Conservation (phyloP, 2,797 vertebrate species). For the Enteromius afrohamiltoni region DNA sequence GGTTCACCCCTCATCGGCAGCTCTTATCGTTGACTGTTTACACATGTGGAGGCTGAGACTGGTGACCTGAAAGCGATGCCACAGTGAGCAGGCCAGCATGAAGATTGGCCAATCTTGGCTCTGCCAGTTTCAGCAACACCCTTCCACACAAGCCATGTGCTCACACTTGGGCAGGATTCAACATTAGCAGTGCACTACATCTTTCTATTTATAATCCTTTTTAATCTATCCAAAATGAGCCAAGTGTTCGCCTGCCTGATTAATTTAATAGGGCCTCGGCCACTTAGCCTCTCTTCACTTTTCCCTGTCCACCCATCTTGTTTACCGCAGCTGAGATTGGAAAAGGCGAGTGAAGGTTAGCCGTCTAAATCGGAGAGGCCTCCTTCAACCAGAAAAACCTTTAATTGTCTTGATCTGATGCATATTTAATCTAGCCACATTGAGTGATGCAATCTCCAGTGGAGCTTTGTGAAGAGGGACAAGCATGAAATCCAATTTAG, state of each 20-base stretch:
- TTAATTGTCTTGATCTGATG: slow-evolving; percentile 48
- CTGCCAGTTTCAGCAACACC: slow-evolving; percentile 12
- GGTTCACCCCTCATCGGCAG: background rate
- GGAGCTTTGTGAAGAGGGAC: slow-evolving; percentile 50
- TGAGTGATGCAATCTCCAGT: slow-evolving; percentile 37
- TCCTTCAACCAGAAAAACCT: slow-evolving; percentile 43
- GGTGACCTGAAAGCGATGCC: slow-evolving; percentile 22
- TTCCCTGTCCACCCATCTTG: slow-evolving; percentile 30
- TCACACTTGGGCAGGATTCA: slow-evolving; percentile 53
- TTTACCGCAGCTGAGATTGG: slow-evolving; percentile 29
- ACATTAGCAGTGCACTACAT: slow-evolving; percentile 20
- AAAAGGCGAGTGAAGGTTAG: slow-evolving; percentile 58
- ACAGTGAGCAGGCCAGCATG: slow-evolving; percentile 1
- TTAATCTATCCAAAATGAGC: slow-evolving; percentile 56
- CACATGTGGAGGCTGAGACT: slow-evolving; percentile 2
- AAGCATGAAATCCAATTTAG: slow-evolving; percentile 59
- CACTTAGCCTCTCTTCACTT: slow-evolving; percentile 42
- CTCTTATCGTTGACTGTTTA: slow-evolving; percentile 24
- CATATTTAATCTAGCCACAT: slow-evolving; percentile 53
- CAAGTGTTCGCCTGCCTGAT: slow-evolving; percentile 54
- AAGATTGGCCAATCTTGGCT: background rate
- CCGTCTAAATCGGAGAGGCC: slow-evolving; percentile 15
- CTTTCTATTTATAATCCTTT: slow-evolving; percentile 62
- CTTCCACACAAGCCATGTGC: slow-evolving; percentile 34
- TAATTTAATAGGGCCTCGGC: slow-evolving; percentile 56